Conservation (phyloP, 2,888 invertebrate species). For the Steinernema carpocapsae region DNA sequence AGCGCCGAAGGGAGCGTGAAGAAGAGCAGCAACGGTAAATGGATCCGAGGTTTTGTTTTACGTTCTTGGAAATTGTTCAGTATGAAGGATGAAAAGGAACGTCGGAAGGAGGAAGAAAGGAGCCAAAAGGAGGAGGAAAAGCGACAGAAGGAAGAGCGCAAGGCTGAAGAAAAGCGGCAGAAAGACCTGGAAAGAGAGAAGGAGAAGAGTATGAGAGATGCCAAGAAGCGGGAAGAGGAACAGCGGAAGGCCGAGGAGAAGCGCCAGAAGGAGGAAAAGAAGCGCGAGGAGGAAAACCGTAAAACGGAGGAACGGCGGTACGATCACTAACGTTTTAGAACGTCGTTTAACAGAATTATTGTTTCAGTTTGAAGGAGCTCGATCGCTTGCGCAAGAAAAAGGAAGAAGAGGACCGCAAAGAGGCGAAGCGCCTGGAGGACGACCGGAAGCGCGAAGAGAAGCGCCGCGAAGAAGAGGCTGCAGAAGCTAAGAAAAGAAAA, state of each 20-base stretch:
- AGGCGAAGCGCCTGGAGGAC: constrained; percentile 38
- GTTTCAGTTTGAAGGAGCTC: not conserved
- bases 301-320: constrained; percentile 27
- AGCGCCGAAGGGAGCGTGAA: constrained; percentile 43
- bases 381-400: constrained; percentile 36
- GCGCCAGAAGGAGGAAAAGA: constrained; percentile 21
- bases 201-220: not conserved
- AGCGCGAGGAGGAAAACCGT: constrained; percentile 33
- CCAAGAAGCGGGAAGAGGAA: constrained; percentile 42
- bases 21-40: constrained; percentile 41
- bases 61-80: not conserved
- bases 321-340: no score
- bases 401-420: constrained; percentile 49
- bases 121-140: constrained; percentile 24
- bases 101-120: constrained; percentile 41
- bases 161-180: constrained; percentile 27
- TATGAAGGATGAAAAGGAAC: constrained; percentile 46
- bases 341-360: no score
- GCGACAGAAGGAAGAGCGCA: constrained; percentile 35
- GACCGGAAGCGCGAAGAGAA: constrained; percentile 37
- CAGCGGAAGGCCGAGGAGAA: constrained; percentile 35
- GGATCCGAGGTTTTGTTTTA: no score
- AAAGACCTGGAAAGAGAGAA: not conserved
- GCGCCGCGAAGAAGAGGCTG: constrained; percentile 49
- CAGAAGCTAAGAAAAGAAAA: constrained; percentile 40